phyloP scores from a whole-genome alignment of 2,888 invertebrate species.

The Venusia cambrica region DNA sequence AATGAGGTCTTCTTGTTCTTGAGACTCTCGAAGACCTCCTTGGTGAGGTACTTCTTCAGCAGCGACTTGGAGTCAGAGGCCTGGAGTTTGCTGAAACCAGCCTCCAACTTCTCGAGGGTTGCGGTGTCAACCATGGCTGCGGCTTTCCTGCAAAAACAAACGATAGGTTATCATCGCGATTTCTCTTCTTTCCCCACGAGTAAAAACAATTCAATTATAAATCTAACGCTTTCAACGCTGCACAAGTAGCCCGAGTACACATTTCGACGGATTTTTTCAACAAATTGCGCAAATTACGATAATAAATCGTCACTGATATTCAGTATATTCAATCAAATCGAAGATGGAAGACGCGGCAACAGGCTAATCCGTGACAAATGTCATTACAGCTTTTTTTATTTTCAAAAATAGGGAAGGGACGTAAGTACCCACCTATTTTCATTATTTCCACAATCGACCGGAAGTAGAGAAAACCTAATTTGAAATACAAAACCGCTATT shows the following conservation, averaged over 20 bases:
- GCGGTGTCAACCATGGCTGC: constrained; percentile 95
- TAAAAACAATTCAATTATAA: constrained; percentile 28
- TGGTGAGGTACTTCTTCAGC: constrained; percentile 96
- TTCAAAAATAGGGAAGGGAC: constrained; percentile 59
- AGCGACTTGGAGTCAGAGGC: constrained; percentile 96
- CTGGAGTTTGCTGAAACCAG: constrained; percentile 92
- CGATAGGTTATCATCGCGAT: constrained; percentile 16
- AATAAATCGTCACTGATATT: too few species aligned
- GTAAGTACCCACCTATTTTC: constrained; percentile 47
- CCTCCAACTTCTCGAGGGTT: constrained; percentile 94
- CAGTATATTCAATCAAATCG: constrained; percentile 1
- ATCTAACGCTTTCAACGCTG: constrained; percentile 74
- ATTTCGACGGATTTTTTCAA: constrained; percentile 41
- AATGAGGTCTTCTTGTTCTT: constrained; percentile 97
- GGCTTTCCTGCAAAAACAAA: constrained; percentile 82
- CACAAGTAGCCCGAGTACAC: constrained; percentile 75
- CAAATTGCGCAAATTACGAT: too few species aligned
- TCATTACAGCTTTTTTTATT: constrained; percentile 33
- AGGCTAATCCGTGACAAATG: too few species aligned
- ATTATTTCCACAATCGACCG: constrained; percentile 43
- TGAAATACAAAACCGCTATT: constrained; percentile 28
- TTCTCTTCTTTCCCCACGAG: constrained; percentile 16
- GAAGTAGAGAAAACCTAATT: constrained; percentile 38
- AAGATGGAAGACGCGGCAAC: constrained; percentile 4
- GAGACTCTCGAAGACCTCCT: constrained; percentile 93